Percentiles rank a stretch among this genome's conserved stretches.
Evolutionary conservation across 2,888 invertebrate species (phyloP).

Genomic region (Cerastoderma edule): DNA sequence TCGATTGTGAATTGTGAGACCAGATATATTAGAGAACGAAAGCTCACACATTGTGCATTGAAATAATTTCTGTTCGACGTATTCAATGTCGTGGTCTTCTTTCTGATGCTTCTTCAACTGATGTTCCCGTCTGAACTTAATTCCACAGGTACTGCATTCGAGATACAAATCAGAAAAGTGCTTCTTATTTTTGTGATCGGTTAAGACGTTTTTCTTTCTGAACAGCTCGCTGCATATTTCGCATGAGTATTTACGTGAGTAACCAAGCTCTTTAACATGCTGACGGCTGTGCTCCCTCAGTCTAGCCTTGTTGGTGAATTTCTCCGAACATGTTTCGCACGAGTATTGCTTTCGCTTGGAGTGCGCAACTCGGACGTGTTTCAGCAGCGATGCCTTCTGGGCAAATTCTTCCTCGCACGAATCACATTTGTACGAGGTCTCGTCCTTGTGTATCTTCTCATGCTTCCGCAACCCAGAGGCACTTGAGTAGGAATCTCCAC

Average conservation of each 20-base stretch:
- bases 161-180: constrained; percentile 17
- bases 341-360: constrained; percentile 4
- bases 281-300: constrained; percentile 6
- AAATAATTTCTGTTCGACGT: constrained; percentile 8
- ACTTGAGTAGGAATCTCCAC: constrained; percentile 11
- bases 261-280: constrained; percentile 15
- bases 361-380: constrained; percentile 2
- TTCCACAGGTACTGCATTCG: constrained; percentile 3
- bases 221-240: constrained; percentile 11
- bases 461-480: constrained; percentile 9
- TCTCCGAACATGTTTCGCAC: constrained; percentile 7
- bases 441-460: constrained; percentile 18
- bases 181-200: constrained; percentile 13
- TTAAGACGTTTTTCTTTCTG: constrained; percentile 1
- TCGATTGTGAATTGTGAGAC: constrained; percentile 17
- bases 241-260: constrained; percentile 10
- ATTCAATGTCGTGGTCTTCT: constrained; percentile 18
- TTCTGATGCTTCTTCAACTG: constrained; percentile 12
- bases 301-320: constrained; percentile 18
- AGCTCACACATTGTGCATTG: constrained; percentile 13
- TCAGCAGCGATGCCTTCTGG: neutral
- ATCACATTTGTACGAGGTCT: constrained; percentile 9
- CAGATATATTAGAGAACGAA: constrained; percentile 14
- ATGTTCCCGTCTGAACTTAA: constrained; percentile 14
- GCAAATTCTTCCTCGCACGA: constrained; percentile 11